These are phyloP conservation scores for Phaenicophaeus curvirostris DNA, from an alignment of 2,797 vertebrate species.

Conservation along the genomic window DNA sequence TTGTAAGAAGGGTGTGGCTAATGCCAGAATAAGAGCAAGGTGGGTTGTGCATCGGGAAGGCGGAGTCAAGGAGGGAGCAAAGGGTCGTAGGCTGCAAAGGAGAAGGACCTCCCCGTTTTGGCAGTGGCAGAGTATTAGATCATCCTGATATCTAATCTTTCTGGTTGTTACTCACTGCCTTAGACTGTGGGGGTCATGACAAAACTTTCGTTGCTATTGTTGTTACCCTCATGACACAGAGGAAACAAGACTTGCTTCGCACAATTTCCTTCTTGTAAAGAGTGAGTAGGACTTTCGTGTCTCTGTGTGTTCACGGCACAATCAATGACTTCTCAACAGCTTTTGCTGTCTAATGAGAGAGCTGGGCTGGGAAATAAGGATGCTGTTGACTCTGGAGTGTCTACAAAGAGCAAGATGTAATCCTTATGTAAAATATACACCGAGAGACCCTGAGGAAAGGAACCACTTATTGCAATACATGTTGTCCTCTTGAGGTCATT, in stretches of 20 bases:
- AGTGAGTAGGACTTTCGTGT: neutral
- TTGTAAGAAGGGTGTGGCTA: neutral
- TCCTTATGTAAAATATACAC: neutral
- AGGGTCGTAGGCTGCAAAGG: neutral
- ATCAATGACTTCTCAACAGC: neutral
- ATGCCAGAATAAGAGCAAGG: neutral
- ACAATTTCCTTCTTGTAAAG: neutral
- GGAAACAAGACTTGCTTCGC: neutral
- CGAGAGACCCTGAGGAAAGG: neutral
- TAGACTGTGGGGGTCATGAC: neutral
- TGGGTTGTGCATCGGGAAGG: neutral
- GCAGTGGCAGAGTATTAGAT: slow-evolving; percentile 1
- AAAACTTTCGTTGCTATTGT: neutral
- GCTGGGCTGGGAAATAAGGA: neutral
- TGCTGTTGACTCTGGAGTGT: neutral
- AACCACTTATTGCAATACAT: neutral
- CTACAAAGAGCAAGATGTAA: neutral
- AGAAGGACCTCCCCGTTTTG: neutral
- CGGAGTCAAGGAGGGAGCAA: neutral
- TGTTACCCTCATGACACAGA: neutral
- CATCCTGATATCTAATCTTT: neutral
- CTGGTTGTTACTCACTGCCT: slow-evolving; percentile 4
- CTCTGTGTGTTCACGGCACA: neutral
- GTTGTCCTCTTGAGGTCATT: neutral
- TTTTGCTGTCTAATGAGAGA: neutral